Base-by-base conservation (phyloP, 2,113 vertebrate species). In the Ceyx cyanopectus region DNA sequence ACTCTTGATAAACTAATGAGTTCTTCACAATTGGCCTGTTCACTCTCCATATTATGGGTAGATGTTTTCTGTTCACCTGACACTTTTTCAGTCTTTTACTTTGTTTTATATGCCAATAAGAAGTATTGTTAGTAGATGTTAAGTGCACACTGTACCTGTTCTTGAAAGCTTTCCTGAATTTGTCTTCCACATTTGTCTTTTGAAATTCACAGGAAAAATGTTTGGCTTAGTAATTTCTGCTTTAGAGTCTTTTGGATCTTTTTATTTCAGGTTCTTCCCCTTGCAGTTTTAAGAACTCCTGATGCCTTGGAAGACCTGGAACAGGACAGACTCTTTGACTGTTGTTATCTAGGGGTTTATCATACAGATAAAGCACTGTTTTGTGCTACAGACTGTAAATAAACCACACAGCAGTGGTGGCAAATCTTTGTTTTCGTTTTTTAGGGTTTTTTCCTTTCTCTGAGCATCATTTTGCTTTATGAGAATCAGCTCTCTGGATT, bases 311-410 rank as follows among this genome's bases (percentile, higher is more conserved):
- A 88, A 43, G 8, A 46, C 2, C 17, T 56, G 61, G 40, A 88
- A 43, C 8, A 48, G 45, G 37, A n/a, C 14, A n/a, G n/a, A 23
- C 41, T 16, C 30, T 65, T 29, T 56, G 65, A 66, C 40, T 12
- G 57, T 60, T 40, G 2, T 72, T 80, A 8, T 27, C 14, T n/a
- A 29, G 32, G 45, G 19, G 7, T 8, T 53, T 83, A 14, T 46
- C 6, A 24, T 69, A 30, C 50, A 0, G 9, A 5, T 37, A 27
- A 27, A 72, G 12, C 24, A 15, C 27, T 62, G 41, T 16, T 86
- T 54, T 78, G 7, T 70, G 18, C 7, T 46, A 3, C 0, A 46
- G 41, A 27, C n/a, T 6, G 9, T 3, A 32, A 48, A 27, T 56
- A 57, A 70, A 54, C 9, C 34, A 34, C 15, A 26, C 16, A 68